Percentiles rank a stretch among this genome's conserved stretches.
Conservation (phyloP, 2,797 vertebrate genomes). For the Gila robusta region DNA sequence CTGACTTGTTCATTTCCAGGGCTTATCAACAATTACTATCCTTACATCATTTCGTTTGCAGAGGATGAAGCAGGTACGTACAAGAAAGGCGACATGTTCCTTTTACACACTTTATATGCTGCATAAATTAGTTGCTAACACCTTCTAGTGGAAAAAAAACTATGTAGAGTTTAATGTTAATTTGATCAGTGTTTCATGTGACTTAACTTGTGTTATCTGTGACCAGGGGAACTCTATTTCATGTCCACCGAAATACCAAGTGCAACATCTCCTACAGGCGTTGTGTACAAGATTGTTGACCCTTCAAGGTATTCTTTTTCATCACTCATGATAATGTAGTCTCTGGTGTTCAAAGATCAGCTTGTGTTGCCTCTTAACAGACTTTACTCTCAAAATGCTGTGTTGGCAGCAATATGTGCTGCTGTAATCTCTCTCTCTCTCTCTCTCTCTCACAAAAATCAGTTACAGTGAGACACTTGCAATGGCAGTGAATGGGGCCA, state of each 20-base stretch:
- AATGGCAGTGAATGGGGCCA: not conserved
- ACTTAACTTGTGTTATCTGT: conserved; percentile 36
- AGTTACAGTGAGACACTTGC: not conserved
- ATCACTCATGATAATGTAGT: not conserved
- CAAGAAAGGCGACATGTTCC: not conserved
- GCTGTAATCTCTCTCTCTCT: conserved; percentile 41
- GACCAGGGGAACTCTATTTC: conserved; percentile 93
- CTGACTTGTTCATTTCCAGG: conserved; percentile 90
- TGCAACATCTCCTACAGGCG: conserved; percentile 84
- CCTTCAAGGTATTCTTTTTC: conserved; percentile 85
- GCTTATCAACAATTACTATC: conserved; percentile 94
- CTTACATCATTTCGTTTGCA: conserved; percentile 93
- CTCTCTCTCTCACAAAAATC: conserved; percentile 27
- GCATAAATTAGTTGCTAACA: not conserved
- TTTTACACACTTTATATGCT: not conserved
- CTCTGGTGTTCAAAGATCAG: conserved; percentile 35
- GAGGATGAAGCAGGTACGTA: conserved; percentile 93
- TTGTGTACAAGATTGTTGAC: conserved; percentile 93
- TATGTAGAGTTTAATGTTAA: not conserved
- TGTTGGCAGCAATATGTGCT: conserved; percentile 58
- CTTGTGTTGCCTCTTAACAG: conserved; percentile 33
- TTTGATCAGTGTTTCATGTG: conserved; percentile 14
- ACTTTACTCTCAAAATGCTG: conserved; percentile 46
- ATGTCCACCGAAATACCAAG: conserved; percentile 91
- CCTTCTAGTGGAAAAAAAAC: not conserved